Base-by-base conservation (phyloP, 2,113 vertebrate genomes). In the Danionella cerebrum region DNA sequence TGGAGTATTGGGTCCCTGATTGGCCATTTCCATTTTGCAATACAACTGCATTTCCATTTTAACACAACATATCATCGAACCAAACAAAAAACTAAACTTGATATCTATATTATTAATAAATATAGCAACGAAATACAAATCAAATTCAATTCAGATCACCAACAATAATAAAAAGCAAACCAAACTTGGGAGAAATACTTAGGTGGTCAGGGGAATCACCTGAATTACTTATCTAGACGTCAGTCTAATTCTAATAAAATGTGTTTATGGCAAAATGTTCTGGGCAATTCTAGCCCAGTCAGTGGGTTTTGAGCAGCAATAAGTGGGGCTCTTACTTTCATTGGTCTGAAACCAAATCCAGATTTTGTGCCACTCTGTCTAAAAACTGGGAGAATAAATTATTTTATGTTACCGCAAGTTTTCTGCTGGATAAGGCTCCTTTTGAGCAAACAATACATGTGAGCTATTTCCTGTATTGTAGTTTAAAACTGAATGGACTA, bases 1-100 rank as follows among this genome's bases (percentile, higher is more conserved):
- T 73, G 68, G 83, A 88, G 63, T 76, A 71, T 73, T 69, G 75
- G 72, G 75, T 74, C 73, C 77, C 87, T 88, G 88, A 89, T 89
- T 79, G 76, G 65, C 67, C 70, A 68, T 69, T 74, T 76, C 75
- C 70, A 47, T 79, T 77, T 48, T 69, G 54, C 73, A 67, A 80
- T 70, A 69, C 58, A 68, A 78, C 63, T 51, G 70, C 77, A 67
- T 80, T 44, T 63, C 36, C 53, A 71, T 72, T 58, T 73, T 47
- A 70, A 74, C 67, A 77, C 73, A 47, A 84, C 76, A 77, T 65
- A 64, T 67, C 72, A 76, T 41, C 6, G 55, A 71, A 75, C 9
- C 14, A 31, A 53, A 53, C 50, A 44, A 63, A 65, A 63, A 71
- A 66, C 29, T 27, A 74, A 78, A 68, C 38, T 59, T 21, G 36